phyloP scores from a whole-genome alignment of 1,140 invertebrate genomes.

The Orchestia grillus region DNA sequence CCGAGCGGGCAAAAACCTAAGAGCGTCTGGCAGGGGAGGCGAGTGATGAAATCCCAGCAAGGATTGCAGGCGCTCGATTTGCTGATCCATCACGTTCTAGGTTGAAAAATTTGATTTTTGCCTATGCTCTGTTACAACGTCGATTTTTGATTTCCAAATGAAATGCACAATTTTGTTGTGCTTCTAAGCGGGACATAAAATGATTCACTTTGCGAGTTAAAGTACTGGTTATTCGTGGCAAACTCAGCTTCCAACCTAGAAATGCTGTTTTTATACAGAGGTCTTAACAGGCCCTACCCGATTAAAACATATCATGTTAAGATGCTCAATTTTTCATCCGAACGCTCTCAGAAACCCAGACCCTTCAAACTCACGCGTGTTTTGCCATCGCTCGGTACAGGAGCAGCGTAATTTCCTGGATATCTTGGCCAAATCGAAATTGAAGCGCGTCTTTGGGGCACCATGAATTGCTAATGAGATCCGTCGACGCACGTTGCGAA shows the following conservation, averaged over 20 bases:
- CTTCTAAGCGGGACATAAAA: background rate
- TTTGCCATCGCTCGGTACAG: background rate
- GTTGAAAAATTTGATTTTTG: background rate
- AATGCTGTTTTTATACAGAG: background rate
- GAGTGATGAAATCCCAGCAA: background rate
- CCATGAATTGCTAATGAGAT: constrained; percentile 39
- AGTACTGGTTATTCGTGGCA: background rate
- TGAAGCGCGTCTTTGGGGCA: background rate
- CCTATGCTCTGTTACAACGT: background rate
- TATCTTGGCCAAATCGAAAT: background rate
- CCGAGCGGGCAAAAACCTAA: background rate
- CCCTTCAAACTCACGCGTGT: background rate
- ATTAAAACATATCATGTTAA: background rate
- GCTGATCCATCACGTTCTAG: background rate
- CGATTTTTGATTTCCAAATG: background rate
- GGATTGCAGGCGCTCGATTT: background rate
- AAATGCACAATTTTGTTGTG: background rate
- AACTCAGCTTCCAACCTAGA: background rate
- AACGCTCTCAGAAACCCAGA: background rate
- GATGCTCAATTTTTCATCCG: background rate
- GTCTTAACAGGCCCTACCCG: background rate
- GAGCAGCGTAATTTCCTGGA: background rate
- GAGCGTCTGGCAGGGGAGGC: background rate
- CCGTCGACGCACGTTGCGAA: background rate
- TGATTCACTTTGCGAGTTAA: background rate